phyloP scores from a whole-genome alignment of 1,140 invertebrate species.

The Stegodyphus dumicola region DNA sequence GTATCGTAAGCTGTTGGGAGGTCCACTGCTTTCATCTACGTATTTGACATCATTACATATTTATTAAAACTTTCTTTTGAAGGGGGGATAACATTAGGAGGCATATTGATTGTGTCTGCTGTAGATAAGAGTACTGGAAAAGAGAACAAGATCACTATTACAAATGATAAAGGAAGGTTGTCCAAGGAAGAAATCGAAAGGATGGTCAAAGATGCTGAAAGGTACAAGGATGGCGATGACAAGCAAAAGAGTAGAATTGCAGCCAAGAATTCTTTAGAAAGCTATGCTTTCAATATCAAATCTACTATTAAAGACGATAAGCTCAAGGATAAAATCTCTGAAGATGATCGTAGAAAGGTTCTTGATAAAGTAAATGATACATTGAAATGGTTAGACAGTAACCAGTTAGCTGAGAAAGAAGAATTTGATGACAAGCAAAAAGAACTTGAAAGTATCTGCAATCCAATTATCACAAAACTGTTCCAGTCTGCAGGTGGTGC shows the following conservation, averaged over 20 bases:
- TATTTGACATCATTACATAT: too few relatives aligned
- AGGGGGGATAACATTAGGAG: too few relatives aligned
- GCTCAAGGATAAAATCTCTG: conserved; percentile 72
- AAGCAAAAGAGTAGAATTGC: conserved; percentile 87
- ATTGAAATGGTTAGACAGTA: conserved; percentile 76
- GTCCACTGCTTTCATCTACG: too few relatives aligned
- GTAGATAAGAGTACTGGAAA: conserved; percentile 84
- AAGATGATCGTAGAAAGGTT: conserved; percentile 71
- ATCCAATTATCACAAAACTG: conserved; percentile 80
- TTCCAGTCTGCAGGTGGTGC: conserved; percentile 79
- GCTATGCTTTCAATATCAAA: conserved; percentile 98
- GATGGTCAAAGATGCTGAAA: conserved; percentile 76
- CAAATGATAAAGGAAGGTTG: conserved; percentile 96
- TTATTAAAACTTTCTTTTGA: too few relatives aligned
- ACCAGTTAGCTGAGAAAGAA: conserved; percentile 79
- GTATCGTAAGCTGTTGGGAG: too few relatives aligned
- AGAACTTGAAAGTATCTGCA: conserved; percentile 77
- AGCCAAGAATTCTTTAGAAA: conserved; percentile 93
- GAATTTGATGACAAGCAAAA: conserved; percentile 82
- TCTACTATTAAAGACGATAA: conserved; percentile 82
- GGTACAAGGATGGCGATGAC: conserved; percentile 73
- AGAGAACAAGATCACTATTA: conserved; percentile 98
- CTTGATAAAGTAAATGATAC: conserved; percentile 72
- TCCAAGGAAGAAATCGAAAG: conserved; percentile 96
- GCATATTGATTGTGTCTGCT: conserved; percentile 70